A percentile compares a stretch with the other conserved stretches of the same genome.
phyloP scores from a whole-genome alignment of 2,113 vertebrate genomes.

The Amblyopsis rosae region DNA sequence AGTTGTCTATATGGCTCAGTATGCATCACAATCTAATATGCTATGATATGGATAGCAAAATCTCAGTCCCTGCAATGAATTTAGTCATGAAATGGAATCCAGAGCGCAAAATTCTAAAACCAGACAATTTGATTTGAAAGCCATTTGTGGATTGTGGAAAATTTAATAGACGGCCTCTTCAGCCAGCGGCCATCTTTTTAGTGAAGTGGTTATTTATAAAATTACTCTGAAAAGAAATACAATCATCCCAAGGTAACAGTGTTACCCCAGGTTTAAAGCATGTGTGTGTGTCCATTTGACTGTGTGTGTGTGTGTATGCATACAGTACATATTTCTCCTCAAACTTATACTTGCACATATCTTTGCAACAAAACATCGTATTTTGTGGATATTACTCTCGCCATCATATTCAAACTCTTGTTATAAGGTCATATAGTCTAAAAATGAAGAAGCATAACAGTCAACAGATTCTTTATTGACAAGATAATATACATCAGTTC shows the following conservation, averaged over 20 bases:
- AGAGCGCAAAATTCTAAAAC: slow-evolving; percentile 5
- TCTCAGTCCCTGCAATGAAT: slow-evolving; percentile 14
- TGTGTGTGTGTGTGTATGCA: background rate
- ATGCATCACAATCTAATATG: slow-evolving; percentile 24
- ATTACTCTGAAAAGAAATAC: slow-evolving; percentile 26
- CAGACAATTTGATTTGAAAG: slow-evolving; percentile 27
- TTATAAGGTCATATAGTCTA: too few relatives aligned
- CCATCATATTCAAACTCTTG: too few relatives aligned
- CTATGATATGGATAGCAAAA: background rate
- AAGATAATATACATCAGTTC: too few relatives aligned
- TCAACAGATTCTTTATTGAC: too few relatives aligned
- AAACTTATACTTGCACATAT: too few relatives aligned
- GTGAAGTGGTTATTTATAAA: slow-evolving; percentile 19
- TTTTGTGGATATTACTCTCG: too few relatives aligned
- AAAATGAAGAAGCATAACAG: too few relatives aligned
- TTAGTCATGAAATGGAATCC: slow-evolving; percentile 30
- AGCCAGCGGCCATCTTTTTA: slow-evolving; percentile 19
- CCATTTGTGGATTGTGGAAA: slow-evolving; percentile 29
- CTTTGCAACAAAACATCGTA: too few relatives aligned
- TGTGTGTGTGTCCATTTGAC: slow-evolving; percentile 29
- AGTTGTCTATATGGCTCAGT: slow-evolving; percentile 3
- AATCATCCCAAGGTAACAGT: slow-evolving; percentile 22
- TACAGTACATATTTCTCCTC: too few relatives aligned
- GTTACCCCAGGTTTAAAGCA: background rate
- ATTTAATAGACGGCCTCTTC: slow-evolving; percentile 23